A percentile compares a stretch with the other conserved stretches of the same genome.
Conservation (phyloP, 2,113 vertebrate species). For the Balaenoptera acutorostrata region DNA sequence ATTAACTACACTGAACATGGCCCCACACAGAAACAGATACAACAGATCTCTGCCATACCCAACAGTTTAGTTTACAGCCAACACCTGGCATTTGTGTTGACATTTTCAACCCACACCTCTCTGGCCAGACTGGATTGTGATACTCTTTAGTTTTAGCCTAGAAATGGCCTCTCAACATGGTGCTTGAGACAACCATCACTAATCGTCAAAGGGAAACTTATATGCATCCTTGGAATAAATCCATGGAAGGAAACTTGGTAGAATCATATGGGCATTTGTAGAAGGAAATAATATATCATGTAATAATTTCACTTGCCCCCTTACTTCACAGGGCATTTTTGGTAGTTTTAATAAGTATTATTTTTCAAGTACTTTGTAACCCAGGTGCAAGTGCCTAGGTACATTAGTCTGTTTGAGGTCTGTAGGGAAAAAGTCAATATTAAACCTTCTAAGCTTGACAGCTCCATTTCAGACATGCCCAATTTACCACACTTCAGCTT, state of each 20-base stretch:
- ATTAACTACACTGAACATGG: background rate
- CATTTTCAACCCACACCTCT: background rate
- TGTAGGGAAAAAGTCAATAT: slow-evolving; percentile 19
- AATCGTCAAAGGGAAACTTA: background rate
- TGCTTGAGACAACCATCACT: background rate
- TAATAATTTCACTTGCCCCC: background rate
- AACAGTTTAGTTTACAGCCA: background rate
- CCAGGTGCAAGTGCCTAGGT: background rate
- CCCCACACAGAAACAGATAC: background rate
- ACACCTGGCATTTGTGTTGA: background rate
- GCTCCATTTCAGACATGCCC: slow-evolving; percentile 48
- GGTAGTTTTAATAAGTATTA: background rate
- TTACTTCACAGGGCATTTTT: slow-evolving; percentile 1
- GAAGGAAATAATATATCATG: background rate
- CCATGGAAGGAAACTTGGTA: background rate
- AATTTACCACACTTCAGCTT: slow-evolving; percentile 48
- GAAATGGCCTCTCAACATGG: background rate
- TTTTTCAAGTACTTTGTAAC: slow-evolving; percentile 36
- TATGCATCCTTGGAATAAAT: background rate
- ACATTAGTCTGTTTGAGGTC: slow-evolving; percentile 1
- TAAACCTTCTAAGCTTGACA: slow-evolving; percentile 49
- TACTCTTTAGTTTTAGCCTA: background rate
- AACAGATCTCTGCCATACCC: background rate
- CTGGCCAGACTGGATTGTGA: background rate
- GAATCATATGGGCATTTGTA: background rate